phyloP scores from a whole-genome alignment of 2,888 invertebrate species.

The Unio delphinus region DNA sequence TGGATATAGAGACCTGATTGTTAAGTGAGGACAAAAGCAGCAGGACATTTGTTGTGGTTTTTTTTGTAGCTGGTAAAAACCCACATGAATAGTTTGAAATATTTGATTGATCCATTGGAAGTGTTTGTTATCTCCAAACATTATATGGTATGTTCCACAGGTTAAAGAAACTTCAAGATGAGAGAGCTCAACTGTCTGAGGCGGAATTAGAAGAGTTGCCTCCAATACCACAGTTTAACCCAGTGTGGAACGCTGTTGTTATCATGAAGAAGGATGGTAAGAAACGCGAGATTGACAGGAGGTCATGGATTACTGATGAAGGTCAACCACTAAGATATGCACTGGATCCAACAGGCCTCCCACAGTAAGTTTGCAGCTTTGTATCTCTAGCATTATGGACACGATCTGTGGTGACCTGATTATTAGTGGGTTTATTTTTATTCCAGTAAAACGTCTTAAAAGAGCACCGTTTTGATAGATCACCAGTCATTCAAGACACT shows the following conservation, averaged over 20 bases:
- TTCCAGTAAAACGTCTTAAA: no score
- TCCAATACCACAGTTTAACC: conserved; percentile 41
- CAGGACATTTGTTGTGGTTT: no score
- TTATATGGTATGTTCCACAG: conserved; percentile 10
- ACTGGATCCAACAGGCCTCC: conserved; percentile 49
- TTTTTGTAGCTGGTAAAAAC: no score
- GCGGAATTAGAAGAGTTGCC: conserved; percentile 41
- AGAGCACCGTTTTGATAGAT: no score
- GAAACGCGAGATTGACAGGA: conserved; percentile 47
- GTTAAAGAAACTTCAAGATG: conserved; percentile 22
- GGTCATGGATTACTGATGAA: conserved; percentile 56
- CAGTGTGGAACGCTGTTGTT: conserved; percentile 51
- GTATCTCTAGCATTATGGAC: no score
- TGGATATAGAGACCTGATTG: no score
- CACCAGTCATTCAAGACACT: no score
- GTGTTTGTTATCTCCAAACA: not conserved
- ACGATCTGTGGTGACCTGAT: no score
- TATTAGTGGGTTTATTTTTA: no score
- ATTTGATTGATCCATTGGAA: no score
- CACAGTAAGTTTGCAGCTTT: conserved; percentile 43
- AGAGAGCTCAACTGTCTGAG: conserved; percentile 26
- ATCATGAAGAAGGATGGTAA: conserved; percentile 28
- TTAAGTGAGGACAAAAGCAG: no score
- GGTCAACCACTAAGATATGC: conserved; percentile 51
- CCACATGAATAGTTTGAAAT: no score